These are phyloP conservation scores for Trichechus manatus DNA, from an alignment of 2,113 vertebrate genomes.

Conservation along the genomic window DNA sequence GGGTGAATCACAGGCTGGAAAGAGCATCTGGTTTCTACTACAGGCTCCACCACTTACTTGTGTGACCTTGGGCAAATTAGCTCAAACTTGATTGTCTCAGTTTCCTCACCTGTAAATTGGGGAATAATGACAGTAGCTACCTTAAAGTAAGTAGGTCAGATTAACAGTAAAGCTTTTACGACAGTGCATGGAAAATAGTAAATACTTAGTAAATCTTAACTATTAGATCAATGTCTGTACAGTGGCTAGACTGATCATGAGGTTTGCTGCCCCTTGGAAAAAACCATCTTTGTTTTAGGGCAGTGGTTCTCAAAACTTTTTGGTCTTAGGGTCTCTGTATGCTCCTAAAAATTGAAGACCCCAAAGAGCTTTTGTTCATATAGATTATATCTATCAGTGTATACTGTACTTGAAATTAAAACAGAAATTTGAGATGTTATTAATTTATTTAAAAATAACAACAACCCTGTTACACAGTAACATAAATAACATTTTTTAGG, in stretches of 20 bases:
- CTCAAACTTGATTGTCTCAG: not conserved
- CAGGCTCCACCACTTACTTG: not conserved
- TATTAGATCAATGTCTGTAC: not conserved
- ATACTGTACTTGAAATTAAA: slow-evolving; percentile 31
- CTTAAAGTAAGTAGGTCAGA: not conserved
- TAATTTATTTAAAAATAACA: not conserved
- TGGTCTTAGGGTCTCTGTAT: not conserved
- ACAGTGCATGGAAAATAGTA: not conserved
- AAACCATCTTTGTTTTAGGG: not conserved
- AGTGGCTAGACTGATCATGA: not conserved
- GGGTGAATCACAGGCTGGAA: not conserved
- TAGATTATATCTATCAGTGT: not conserved
- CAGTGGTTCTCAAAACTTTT: not conserved
- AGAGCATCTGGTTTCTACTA: not conserved
- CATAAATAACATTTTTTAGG: not conserved
- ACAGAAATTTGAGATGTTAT: not conserved
- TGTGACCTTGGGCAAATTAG: not conserved
- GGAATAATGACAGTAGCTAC: not conserved
- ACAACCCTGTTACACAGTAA: not conserved
- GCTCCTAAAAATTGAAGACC: not conserved
- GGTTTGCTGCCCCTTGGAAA: not conserved
- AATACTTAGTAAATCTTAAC: not conserved
- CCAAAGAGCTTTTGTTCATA: not conserved
- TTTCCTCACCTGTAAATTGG: slow-evolving; percentile 11
- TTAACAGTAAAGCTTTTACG: not conserved